Conservation (phyloP, 2,113 vertebrate genomes). For the Marmota flaviventris region DNA sequence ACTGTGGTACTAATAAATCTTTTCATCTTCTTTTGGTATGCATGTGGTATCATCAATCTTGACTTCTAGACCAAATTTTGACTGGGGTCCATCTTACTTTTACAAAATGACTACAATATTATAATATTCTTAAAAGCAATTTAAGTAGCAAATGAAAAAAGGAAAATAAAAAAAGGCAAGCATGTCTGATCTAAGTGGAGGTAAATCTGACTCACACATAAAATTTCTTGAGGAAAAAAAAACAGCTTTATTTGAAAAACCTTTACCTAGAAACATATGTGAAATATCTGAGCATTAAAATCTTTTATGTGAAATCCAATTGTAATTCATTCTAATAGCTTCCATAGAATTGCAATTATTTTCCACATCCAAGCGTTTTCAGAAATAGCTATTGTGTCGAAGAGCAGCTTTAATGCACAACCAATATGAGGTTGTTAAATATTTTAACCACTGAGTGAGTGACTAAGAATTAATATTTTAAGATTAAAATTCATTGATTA, state of each 20-base stretch:
- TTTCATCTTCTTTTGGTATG: not conserved
- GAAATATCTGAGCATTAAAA: conserved; percentile 62
- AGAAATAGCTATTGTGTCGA: conserved; percentile 33
- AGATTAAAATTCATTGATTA: conserved; percentile 66
- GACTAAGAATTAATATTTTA: conserved; percentile 70
- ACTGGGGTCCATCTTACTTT: not conserved
- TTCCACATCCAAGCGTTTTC: conserved; percentile 49
- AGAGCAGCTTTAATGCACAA: conserved; percentile 50
- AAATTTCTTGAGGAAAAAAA: conserved; percentile 11
- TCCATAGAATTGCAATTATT: conserved; percentile 63
- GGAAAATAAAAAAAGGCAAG: not conserved
- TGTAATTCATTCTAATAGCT: conserved; percentile 69
- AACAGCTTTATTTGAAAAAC: conserved; percentile 27
- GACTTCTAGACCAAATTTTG: not conserved
- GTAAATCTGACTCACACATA: conserved; percentile 41
- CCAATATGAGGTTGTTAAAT: conserved; percentile 51
- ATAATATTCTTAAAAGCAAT: not conserved
- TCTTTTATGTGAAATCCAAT: conserved; percentile 66
- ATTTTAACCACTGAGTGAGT: conserved; percentile 60
- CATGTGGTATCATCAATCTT: not conserved
- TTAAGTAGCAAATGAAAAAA: not conserved
- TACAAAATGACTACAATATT: not conserved
- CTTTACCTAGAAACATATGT: not conserved
- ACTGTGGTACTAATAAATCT: not conserved
- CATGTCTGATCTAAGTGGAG: not conserved